phyloP scores from a whole-genome alignment of 2,113 vertebrate genomes.

The Stictonetta naevosa region DNA sequence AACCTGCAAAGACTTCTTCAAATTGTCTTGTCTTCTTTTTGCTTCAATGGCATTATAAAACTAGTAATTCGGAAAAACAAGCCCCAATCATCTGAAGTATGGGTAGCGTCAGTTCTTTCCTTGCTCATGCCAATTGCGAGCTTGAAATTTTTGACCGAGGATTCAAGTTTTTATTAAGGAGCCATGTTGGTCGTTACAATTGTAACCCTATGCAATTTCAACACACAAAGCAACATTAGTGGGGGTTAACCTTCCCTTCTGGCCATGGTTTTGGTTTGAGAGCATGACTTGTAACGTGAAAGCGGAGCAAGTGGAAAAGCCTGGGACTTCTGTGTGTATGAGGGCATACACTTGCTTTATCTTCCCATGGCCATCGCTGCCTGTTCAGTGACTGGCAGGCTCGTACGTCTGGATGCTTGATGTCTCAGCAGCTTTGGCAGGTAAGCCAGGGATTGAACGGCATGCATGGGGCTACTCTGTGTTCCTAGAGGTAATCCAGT shows the following conservation, averaged over 20 bases:
- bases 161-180: not conserved
- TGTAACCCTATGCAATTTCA: not conserved
- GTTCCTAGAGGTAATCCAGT: accelerated
- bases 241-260: not conserved
- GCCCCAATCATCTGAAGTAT: not conserved
- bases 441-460: not conserved
- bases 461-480: not conserved
- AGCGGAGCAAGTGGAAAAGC: not conserved
- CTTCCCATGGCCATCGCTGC: not conserved
- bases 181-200: not conserved
- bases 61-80: not conserved
- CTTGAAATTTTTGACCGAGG: not conserved
- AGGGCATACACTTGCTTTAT: not conserved
- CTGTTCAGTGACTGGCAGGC: accelerated
- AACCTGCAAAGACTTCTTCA: not conserved
- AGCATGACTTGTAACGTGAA: not conserved
- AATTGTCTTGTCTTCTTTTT: not conserved
- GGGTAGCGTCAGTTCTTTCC: not conserved
- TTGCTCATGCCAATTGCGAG: not conserved
- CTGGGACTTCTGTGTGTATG: accelerated
- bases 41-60: not conserved
- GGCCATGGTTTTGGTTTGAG: accelerated
- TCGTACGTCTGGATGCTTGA: not conserved
- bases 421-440: not conserved
- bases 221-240: not conserved